phyloP scores from a whole-genome alignment of 2,113 vertebrate species.

The Mungos mungo region DNA sequence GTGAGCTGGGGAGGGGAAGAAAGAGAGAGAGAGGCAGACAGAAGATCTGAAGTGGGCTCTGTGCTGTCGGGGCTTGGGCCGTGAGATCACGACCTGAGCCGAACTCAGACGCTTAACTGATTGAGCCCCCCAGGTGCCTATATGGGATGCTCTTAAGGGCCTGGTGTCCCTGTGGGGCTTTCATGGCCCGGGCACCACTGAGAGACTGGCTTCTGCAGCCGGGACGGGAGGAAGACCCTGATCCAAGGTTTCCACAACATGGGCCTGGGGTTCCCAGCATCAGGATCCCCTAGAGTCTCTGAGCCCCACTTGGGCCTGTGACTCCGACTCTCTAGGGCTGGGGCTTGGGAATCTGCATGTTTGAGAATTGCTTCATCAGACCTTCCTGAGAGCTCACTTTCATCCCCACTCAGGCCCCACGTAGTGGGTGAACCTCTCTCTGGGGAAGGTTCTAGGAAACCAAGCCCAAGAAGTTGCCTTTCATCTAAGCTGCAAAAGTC shows the following conservation, averaged over 20 bases:
- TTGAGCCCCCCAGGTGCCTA: too few species aligned
- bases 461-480: background rate
- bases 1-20: too few species aligned
- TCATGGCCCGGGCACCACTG: background rate
- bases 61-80: too few species aligned
- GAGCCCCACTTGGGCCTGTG: background rate
- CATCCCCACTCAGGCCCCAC: background rate
- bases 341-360: background rate
- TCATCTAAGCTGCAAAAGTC: background rate
- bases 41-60: too few species aligned
- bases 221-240: background rate
- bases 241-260: background rate
- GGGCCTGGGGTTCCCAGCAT: background rate
- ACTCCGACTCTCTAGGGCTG: background rate
- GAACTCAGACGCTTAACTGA: too few species aligned
- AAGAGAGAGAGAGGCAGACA: too few species aligned
- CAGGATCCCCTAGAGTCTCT: background rate
- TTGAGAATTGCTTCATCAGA: background rate
- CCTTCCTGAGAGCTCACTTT: background rate
- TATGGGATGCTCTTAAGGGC: background rate
- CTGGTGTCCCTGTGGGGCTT: background rate
- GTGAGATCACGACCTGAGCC: too few species aligned
- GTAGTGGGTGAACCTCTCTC: background rate
- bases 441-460: background rate
- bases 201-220: background rate